Percentiles rank a stretch among this genome's conserved stretches.
Conservation (phyloP, 1,140 invertebrate species). For the Drosophila quadrilineata region DNA sequence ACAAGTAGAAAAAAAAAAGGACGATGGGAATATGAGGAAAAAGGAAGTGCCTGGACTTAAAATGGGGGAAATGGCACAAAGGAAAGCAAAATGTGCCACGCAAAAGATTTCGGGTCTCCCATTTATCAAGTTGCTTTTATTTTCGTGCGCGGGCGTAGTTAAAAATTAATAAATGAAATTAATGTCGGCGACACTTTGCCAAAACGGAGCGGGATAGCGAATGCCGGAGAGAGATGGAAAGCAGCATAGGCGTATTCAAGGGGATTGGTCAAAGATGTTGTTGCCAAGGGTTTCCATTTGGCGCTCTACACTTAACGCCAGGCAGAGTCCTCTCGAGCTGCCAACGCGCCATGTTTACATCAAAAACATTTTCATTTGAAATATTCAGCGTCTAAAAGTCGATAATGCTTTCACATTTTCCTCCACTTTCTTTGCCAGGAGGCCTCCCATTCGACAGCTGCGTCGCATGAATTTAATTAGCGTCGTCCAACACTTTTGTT, state of each 20-base stretch:
- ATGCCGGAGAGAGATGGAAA: too few species aligned
- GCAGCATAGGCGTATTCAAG: too few species aligned
- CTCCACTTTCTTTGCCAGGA: conserved; percentile 10
- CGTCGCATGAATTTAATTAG: conserved; percentile 77
- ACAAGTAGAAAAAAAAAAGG: conserved; percentile 20
- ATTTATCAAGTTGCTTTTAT: conserved; percentile 79
- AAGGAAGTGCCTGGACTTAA: conserved; percentile 40
- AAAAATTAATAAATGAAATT: conserved; percentile 80
- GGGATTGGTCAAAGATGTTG: conserved; percentile 59
- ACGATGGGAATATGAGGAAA: too few species aligned
- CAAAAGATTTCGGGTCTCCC: conserved; percentile 48
- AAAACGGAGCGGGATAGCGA: neutral
- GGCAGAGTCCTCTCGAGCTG: neutral
- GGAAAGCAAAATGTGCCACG: conserved; percentile 60
- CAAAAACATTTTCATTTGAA: conserved; percentile 75
- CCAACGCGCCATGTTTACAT: conserved; percentile 46
- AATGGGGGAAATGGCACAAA: conserved; percentile 45
- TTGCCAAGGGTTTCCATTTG: conserved; percentile 76
- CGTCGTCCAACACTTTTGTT: conserved; percentile 62
- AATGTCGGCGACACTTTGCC: conserved; percentile 72
- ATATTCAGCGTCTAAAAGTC: conserved; percentile 76
- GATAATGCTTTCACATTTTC: conserved; percentile 74
- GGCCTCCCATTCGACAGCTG: conserved; percentile 45
- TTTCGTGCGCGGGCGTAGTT: conserved; percentile 74
- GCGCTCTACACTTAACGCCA: conserved; percentile 13